A percentile compares a stretch with the other conserved stretches of the same genome.
Conservation (phyloP, 2,888 invertebrate genomes). For the Xestia sexstrigata region DNA sequence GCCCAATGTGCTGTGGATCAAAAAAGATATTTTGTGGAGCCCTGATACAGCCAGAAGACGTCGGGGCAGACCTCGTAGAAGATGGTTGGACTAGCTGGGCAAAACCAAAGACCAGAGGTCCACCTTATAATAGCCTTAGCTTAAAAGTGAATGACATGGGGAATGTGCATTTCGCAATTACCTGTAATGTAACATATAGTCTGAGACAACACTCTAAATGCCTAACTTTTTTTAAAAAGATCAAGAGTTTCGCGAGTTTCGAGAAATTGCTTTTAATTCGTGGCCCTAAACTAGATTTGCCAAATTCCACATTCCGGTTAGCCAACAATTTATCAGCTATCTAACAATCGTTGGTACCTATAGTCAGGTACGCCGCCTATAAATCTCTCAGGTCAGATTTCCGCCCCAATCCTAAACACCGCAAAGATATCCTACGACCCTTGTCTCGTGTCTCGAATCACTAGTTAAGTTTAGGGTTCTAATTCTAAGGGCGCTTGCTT, state of each 20-base stretch:
- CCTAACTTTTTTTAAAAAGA: neutral
- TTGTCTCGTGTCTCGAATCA: constrained; percentile 19
- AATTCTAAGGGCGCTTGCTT: neutral
- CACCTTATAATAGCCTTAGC: neutral
- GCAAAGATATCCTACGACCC: constrained; percentile 16
- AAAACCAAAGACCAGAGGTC: neutral
- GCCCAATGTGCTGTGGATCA: no score
- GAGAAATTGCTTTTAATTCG: neutral
- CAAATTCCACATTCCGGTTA: neutral
- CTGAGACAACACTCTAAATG: neutral
- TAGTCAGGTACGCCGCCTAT: constrained; percentile 12
- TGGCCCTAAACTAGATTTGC: neutral
- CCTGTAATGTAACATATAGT: no score
- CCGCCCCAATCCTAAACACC: neutral
- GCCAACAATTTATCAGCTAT: neutral
- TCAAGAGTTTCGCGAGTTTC: neutral
- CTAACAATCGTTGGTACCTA: neutral
- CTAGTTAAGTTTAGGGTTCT: neutral
- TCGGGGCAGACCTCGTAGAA: no score
- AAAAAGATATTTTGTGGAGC: no score
- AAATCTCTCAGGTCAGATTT: constrained; percentile 16
- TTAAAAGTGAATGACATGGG: neutral
- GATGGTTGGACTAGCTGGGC: neutral
- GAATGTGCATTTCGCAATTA: neutral
- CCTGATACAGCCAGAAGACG: no score